phyloP scores from a whole-genome alignment of 2,113 vertebrate species.

The Noturus placidus region DNA sequence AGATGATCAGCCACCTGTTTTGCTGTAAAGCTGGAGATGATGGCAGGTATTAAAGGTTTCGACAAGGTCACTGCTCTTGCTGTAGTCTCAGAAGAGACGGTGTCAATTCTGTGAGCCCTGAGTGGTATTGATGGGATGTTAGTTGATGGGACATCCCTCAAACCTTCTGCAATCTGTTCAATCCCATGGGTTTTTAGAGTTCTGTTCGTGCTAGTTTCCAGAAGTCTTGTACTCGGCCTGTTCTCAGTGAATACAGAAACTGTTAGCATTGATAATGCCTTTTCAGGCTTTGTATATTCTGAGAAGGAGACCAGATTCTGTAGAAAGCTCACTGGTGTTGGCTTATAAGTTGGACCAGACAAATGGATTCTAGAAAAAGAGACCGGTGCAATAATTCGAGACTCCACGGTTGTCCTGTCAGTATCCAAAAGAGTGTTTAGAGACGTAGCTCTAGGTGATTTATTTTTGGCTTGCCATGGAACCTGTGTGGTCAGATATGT shows the following conservation, averaged over 20 bases:
- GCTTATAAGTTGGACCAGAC: neutral
- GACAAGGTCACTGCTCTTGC: neutral
- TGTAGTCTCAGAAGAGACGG: neutral
- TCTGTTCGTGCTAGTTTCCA: neutral
- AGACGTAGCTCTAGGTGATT: neutral
- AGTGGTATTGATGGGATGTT: neutral
- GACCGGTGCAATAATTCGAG: neutral
- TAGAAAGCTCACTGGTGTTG: neutral
- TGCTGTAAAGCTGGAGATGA: neutral
- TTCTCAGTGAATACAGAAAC: neutral
- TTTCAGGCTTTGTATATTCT: conserved; percentile 3
- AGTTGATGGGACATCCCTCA: neutral
- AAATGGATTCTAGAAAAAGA: neutral
- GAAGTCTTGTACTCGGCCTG: neutral
- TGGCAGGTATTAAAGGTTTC: neutral
- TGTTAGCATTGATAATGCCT: neutral
- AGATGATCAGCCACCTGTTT: neutral
- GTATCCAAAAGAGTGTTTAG: neutral
- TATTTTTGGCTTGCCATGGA: neutral
- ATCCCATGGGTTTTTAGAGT: neutral
- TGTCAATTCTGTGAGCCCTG: neutral
- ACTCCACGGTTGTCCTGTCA: neutral
- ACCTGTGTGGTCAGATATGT: conserved; percentile 7
- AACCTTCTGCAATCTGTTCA: neutral
- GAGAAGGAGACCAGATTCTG: neutral